Percentiles rank a stretch among this genome's conserved stretches.
phyloP scores from a whole-genome alignment of 1,140 invertebrate species.

The Zaprionus camerounensis region DNA sequence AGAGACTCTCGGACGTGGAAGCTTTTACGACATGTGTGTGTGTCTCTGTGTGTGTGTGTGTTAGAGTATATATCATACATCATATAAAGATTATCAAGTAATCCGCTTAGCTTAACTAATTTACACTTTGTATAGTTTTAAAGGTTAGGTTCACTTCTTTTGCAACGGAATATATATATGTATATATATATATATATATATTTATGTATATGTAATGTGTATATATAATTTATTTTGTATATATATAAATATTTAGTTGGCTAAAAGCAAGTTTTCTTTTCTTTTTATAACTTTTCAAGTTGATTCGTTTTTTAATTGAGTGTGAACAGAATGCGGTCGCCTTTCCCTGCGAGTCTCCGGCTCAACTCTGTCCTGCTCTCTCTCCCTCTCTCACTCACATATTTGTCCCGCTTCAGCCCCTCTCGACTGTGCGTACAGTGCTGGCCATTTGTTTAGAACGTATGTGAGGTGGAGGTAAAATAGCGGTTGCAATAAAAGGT shows the following conservation, averaged over 20 bases:
- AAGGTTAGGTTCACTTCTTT: slow-evolving; percentile 20
- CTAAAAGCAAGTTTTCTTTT: slow-evolving; percentile 63
- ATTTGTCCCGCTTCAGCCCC: slow-evolving; percentile 10
- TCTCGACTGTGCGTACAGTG: slow-evolving; percentile 37
- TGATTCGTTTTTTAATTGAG: slow-evolving; percentile 77
- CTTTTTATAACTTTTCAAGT: slow-evolving; percentile 75
- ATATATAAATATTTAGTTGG: slow-evolving; percentile 57
- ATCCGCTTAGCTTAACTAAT: slow-evolving; percentile 52
- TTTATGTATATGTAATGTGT: slow-evolving; percentile 21
- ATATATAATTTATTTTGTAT: slow-evolving; percentile 39
- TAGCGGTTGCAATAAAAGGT: slow-evolving; percentile 44
- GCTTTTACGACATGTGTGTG: slow-evolving; percentile 21
- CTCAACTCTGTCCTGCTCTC: background rate
- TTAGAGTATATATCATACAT: slow-evolving; percentile 27
- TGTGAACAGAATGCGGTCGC: slow-evolving; percentile 15
- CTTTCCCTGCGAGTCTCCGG: background rate
- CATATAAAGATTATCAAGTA: slow-evolving; percentile 41
- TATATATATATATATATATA: slow-evolving; percentile 22
- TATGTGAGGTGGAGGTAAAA: slow-evolving; percentile 57
- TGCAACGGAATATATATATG: slow-evolving; percentile 25
- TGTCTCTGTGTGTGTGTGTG: slow-evolving; percentile 12
- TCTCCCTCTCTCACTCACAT: background rate
- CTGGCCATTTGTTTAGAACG: slow-evolving; percentile 12
- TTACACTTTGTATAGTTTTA: slow-evolving; percentile 47
- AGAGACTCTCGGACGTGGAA: slow-evolving; percentile 33